phyloP scores from a whole-genome alignment of 1,140 invertebrate species.

The Mylabris phalerata region DNA sequence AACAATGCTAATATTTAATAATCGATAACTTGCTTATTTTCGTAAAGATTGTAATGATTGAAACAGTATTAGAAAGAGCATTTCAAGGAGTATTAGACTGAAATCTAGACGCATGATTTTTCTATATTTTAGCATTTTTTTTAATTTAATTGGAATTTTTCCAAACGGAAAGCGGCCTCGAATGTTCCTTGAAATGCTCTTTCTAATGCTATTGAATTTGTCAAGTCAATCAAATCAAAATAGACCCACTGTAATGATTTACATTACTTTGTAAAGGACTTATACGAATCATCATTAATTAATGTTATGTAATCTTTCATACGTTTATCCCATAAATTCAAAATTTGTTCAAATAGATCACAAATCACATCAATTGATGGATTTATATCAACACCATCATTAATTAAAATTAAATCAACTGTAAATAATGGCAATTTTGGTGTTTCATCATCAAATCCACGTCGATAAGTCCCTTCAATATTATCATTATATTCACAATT shows the following conservation, averaged over 20 bases:
- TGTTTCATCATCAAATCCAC: slow-evolving; percentile 13
- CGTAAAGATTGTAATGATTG: too few species aligned
- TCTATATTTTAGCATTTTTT: too few species aligned
- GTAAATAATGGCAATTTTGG: slow-evolving; percentile 51
- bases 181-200: too few species aligned
- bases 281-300: slow-evolving; percentile 48
- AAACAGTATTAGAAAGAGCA: too few species aligned
- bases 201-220: too few species aligned
- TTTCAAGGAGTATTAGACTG: too few species aligned
- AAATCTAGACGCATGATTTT: too few species aligned
- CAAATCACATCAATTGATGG: slow-evolving; percentile 50
- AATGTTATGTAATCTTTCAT: slow-evolving; percentile 51
- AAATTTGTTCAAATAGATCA: slow-evolving; percentile 47
- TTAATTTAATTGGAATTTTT: too few species aligned
- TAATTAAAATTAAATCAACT: slow-evolving; percentile 47
- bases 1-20: too few species aligned
- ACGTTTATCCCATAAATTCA: slow-evolving; percentile 53
- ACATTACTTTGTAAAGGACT: slow-evolving; percentile 47
- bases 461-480: slow-evolving; percentile 24
- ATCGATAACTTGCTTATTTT: too few species aligned
- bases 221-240: too few species aligned
- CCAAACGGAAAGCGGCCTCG: too few species aligned
- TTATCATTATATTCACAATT: slow-evolving; percentile 12
- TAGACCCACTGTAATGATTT: slow-evolving; percentile 7
- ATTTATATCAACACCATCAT: slow-evolving; percentile 46